phyloP scores from a whole-genome alignment of 2,113 vertebrate species.

The Ardeotis arabs region DNA sequence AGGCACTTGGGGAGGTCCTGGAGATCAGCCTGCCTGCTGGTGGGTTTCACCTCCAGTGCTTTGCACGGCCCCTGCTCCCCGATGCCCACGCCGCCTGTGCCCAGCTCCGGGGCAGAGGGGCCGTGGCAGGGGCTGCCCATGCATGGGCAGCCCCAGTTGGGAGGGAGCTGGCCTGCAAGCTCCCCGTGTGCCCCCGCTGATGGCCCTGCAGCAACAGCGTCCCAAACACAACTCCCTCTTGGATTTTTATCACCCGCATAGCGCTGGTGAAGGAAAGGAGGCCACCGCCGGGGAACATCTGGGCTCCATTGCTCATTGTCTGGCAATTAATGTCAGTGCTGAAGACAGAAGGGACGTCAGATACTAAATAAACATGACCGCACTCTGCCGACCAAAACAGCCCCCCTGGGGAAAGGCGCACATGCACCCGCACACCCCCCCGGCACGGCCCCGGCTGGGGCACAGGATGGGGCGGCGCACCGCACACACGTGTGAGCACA shows the following conservation, averaged over 20 bases:
- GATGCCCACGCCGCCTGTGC: accelerated
- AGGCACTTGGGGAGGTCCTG: background rate
- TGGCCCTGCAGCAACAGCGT: background rate
- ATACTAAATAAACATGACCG: constrained; percentile 66
- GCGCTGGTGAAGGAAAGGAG: constrained; percentile 11
- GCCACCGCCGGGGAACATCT: constrained; percentile 61
- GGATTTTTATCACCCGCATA: constrained; percentile 10
- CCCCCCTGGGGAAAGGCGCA: background rate
- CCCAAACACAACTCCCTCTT: background rate
- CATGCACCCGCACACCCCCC: background rate
- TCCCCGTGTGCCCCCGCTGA: accelerated
- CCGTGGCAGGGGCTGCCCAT: background rate
- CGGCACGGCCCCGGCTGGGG: background rate
- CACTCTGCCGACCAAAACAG: constrained; percentile 17
- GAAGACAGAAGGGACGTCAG: constrained; percentile 67
- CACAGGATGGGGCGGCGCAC: background rate
- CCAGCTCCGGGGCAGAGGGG: accelerated
- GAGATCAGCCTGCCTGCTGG: background rate
- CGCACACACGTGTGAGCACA: constrained; percentile 40
- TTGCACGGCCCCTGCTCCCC: background rate
- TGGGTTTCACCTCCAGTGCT: background rate
- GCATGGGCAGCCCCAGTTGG: background rate
- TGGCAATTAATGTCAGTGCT: constrained; percentile 67
- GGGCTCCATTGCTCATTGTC: constrained; percentile 65
- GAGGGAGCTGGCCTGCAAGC: background rate